A percentile compares a stretch with the other conserved stretches of the same genome.
Evolutionary conservation across 2,797 vertebrate species (phyloP).

Genomic region (Aselliscus stoliczkanus): DNA sequence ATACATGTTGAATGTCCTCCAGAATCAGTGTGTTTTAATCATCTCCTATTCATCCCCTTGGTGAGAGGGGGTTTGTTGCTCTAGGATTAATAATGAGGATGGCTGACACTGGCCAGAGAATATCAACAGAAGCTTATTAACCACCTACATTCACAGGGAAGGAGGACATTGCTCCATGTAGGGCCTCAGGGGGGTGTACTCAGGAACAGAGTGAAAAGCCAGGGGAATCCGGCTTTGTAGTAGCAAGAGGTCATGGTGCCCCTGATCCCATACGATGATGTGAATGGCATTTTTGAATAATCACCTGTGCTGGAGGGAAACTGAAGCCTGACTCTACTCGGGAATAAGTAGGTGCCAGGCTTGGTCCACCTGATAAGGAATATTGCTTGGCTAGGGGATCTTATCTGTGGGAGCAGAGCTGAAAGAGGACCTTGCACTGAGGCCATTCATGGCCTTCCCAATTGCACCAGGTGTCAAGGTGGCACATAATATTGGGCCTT

Average conservation of each 20-base stretch:
- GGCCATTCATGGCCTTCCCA: background rate
- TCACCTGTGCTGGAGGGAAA: background rate
- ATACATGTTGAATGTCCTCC: background rate
- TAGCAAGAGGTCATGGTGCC: background rate
- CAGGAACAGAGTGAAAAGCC: background rate
- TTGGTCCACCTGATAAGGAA: background rate
- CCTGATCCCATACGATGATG: background rate
- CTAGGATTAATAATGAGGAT: background rate
- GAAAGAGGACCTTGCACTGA: background rate
- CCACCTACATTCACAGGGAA: background rate
- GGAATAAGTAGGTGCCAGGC: background rate
- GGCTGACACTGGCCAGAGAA: background rate
- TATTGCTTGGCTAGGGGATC: background rate
- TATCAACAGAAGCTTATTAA: background rate
- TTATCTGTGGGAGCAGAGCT: background rate
- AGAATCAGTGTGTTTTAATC: background rate
- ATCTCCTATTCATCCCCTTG: background rate
- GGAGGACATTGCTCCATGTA: accelerated
- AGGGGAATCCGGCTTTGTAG: background rate
- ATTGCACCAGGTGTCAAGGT: background rate
- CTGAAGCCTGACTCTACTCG: background rate
- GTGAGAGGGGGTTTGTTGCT: background rate
- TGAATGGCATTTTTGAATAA: background rate
- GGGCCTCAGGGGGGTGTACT: background rate
- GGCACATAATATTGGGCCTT: background rate